Evolutionary conservation across 2,113 vertebrate genomes (phyloP).

Genomic region (Corydoras maculifer): DNA sequence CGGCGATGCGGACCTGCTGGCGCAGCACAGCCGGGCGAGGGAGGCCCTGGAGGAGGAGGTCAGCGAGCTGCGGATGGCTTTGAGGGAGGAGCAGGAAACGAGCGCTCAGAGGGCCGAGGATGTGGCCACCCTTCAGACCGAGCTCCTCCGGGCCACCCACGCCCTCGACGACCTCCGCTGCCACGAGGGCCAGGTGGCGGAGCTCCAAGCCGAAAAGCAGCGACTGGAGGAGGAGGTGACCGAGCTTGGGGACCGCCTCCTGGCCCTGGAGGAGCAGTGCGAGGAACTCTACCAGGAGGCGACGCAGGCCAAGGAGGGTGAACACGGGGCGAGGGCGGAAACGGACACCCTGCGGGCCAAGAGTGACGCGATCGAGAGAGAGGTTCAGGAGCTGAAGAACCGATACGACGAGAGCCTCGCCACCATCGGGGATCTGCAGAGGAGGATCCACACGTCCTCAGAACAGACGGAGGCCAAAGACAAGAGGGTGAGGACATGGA

Average conservation of each 20-base stretch:
- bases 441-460: slow-evolving; percentile 82
- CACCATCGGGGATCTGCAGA: slow-evolving; percentile 83
- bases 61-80: slow-evolving; percentile 36
- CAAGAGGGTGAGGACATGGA: slow-evolving; percentile 75
- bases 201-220: slow-evolving; percentile 66
- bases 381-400: slow-evolving; percentile 83
- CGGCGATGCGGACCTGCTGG: slow-evolving; percentile 55
- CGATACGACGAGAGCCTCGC: slow-evolving; percentile 78
- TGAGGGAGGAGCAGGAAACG: slow-evolving; percentile 75
- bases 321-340: slow-evolving; percentile 63
- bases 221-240: slow-evolving; percentile 70
- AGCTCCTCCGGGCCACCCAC: slow-evolving; percentile 68
- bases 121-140: slow-evolving; percentile 66
- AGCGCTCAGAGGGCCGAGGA: slow-evolving; percentile 56
- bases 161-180: slow-evolving; percentile 63
- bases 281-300: slow-evolving; percentile 67
- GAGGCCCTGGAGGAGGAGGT: slow-evolving; percentile 67
- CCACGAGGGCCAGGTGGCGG: slow-evolving; percentile 64
- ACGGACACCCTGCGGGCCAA: slow-evolving; percentile 70
- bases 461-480: slow-evolving; percentile 91
- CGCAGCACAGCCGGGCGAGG: slow-evolving; percentile 56
- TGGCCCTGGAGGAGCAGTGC: slow-evolving; percentile 60
- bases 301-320: slow-evolving; percentile 58
- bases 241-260: slow-evolving; percentile 61
- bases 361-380: slow-evolving; percentile 74